Conservation (phyloP, 2,888 invertebrate species). For the Epicampocera succincta region DNA sequence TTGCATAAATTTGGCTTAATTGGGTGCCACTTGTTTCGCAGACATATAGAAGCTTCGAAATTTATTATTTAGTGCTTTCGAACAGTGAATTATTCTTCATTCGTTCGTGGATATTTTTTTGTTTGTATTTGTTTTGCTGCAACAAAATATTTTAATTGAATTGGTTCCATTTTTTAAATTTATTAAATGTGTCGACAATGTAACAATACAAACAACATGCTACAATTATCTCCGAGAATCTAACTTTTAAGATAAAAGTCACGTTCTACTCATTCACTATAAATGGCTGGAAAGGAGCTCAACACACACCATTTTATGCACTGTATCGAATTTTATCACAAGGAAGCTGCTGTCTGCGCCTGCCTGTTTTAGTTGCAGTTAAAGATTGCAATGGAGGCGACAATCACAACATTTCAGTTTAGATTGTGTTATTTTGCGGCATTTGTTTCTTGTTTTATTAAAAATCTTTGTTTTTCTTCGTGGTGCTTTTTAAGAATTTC, state of each 20-base stretch:
- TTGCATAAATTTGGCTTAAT: constrained; percentile 70
- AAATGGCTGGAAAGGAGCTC: constrained; percentile 51
- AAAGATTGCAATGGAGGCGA: constrained; percentile 48
- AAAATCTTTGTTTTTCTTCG: constrained; percentile 38
- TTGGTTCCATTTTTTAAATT: constrained; percentile 26
- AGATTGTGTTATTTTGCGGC: constrained; percentile 51
- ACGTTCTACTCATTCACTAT: constrained; percentile 67
- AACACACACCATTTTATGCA: constrained; percentile 24
- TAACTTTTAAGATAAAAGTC: constrained; percentile 68
- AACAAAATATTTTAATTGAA: constrained; percentile 39
- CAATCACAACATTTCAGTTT: constrained; percentile 46
- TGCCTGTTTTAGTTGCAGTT: constrained; percentile 21
- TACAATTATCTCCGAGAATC: constrained; percentile 63
- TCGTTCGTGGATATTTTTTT: constrained; percentile 11
- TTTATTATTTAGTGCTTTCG: constrained; percentile 67
- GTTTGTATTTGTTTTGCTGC: not conserved
- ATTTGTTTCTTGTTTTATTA: constrained; percentile 64
- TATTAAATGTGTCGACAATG: constrained; percentile 24
- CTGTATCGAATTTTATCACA: constrained; percentile 35
- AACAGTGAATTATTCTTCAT: constrained; percentile 60
- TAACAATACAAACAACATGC: constrained; percentile 24
- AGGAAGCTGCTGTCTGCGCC: constrained; percentile 30
- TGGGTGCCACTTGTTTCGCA: constrained; percentile 69
- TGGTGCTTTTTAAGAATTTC: constrained; percentile 41
- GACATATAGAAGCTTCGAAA: constrained; percentile 51